Evolutionary conservation across 2,797 vertebrate species (phyloP).

Genomic region (Coracias cyanogaster): DNA sequence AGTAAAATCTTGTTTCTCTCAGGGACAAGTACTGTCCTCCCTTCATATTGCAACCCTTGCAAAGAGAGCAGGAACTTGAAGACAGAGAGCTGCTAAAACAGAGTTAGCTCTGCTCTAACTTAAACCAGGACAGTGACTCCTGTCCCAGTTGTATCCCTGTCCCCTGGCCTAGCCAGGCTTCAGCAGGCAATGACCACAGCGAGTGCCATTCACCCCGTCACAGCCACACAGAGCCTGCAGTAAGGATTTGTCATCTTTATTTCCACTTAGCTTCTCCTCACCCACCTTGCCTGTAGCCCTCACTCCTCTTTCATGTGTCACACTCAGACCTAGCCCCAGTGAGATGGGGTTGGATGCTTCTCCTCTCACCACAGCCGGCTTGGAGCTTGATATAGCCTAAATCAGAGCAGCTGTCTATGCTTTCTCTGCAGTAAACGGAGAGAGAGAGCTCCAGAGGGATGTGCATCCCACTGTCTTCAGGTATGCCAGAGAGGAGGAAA

Average conservation of each 20-base stretch:
- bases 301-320: neutral
- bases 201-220: neutral
- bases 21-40: neutral
- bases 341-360: neutral
- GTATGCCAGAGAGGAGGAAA: neutral
- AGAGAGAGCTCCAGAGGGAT: neutral
- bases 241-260: neutral
- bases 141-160: neutral
- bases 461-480: neutral
- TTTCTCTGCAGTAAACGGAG: neutral
- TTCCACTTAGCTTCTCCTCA: neutral
- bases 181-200: neutral
- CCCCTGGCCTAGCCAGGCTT: neutral
- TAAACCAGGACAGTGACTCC: neutral
- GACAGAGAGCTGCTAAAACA: neutral
- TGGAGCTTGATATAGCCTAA: neutral
- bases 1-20: neutral
- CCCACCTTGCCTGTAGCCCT: neutral
- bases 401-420: neutral
- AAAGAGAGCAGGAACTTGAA: neutral
- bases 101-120: neutral
- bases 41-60: neutral
- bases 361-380: neutral
- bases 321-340: neutral
- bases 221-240: neutral